Base-by-base conservation (phyloP, 2,797 vertebrate genomes). In the Gallinago solitaria region DNA sequence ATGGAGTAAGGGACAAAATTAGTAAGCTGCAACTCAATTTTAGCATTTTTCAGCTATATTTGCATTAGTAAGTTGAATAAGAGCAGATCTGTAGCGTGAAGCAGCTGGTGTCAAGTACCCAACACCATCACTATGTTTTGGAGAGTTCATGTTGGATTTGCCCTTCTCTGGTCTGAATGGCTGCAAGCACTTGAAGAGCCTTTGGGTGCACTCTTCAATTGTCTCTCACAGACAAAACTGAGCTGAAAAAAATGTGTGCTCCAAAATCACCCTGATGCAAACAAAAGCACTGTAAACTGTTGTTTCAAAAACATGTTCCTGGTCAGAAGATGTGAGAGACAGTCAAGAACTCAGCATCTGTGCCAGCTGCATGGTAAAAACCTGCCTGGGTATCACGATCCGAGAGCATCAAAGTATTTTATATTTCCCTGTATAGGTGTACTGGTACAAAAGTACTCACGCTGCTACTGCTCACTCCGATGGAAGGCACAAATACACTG, bases 381-480 rank as follows among this genome's bases (percentile, higher is more conserved):
- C 32, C 53, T 76, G 28, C 33, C 27, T 21, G 43, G 32, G 16
- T 21, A 51, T 16, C 3, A 10, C 0, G 0, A 20, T 21, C 39
- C 4, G 16, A 70, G 32, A 33, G 10, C 51, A 12, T 3, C 4
- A 2, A 71, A 75, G 11, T 16, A 33, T 27, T 84, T 1, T 0
- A 1, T 25, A 9, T 63, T 77, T 75, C 32, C 48, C 63, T 75
- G 12, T 53, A 32, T 43, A 25, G 30, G 2, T 19, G 7, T 24
- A 24, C 12, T 50, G 53, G 9, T 41, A 23, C 61, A 68, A n/a
- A 81, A 77, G 28, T 64, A 60, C 27, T 45, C 19, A 9, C 27
- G 39, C 14, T 16, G 33, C 41, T 54, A 18, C 33, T 35, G 16
- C 16, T 79, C 10, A 18, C 18, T 54, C 39, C 71, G 25, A 11